Percentiles rank a stretch among this genome's conserved stretches.
Evolutionary conservation across 2,113 vertebrate species (phyloP).

Genomic region (Rhinoderma darwinii): DNA sequence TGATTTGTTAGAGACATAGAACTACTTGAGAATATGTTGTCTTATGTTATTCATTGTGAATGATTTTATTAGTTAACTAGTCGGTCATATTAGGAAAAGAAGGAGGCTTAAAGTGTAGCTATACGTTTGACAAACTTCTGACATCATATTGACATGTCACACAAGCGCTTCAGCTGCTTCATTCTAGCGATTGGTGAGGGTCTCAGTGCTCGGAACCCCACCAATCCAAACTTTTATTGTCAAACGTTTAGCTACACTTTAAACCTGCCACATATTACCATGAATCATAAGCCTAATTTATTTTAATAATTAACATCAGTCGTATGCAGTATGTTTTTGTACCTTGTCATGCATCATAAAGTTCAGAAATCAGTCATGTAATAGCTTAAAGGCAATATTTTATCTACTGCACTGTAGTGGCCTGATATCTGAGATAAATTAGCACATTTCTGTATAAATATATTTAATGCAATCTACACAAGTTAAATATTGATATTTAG

Average conservation of each 20-base stretch:
- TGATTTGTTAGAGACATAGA: background rate
- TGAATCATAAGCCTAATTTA: background rate
- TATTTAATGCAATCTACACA: no score
- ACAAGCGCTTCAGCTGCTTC: no score
- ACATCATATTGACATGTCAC: no score
- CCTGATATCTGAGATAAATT: background rate
- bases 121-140: no score
- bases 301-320: constrained; percentile 9
- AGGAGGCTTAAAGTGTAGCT: no score
- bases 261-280: background rate
- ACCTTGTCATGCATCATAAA: constrained; percentile 6
- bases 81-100: background rate
- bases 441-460: background rate
- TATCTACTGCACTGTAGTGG: constrained; percentile 1
- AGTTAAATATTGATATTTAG: no score
- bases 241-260: no score
- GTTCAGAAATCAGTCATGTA: background rate
- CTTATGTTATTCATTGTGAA: background rate
- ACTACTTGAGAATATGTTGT: background rate
- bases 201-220: no score
- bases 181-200: no score
- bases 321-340: background rate
- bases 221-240: no score
- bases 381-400: background rate
- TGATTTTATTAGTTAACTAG: background rate